Evolutionary conservation across 2,888 invertebrate genomes (phyloP), one percentile per base, ranked within the genome.

Genomic region (Merodon equestris): DNA sequence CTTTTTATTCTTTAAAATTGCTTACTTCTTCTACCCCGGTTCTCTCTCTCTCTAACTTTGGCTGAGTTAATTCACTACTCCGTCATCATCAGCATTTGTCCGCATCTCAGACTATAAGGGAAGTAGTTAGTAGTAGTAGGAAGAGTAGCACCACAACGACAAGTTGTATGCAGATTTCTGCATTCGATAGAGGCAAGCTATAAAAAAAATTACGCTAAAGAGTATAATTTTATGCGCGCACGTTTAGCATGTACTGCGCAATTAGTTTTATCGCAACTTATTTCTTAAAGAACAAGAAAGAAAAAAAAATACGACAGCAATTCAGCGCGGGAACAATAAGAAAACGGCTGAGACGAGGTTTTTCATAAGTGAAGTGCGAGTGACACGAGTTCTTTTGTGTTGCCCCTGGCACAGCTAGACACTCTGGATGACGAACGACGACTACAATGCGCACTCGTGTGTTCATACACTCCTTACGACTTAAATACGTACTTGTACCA

Each of bases 211-310:
- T 40, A 40, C n/a, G 40, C 10, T 3, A 10, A n/a, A 60, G 38
- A 61, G 68, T 63, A 58, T 76, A 72, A 81, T 75, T 75, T 81
- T 71, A 81, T 75, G 81, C 75, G 81, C 81, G 70, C 81, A 74
- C 81, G 81, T 81, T 81, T 81, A 71, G 14, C 81, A 71, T 75
- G 75, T 71, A 75, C 70, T 75, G 81, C 81, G 81, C 81, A 81
- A 81, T 81, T 81, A 81, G 75, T 81, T 81, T 81, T 81, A 81
- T 81, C 81, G 75, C 75, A 71, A 56, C 70, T 81, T 79, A 68
- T 79, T 74, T 73, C 50, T 54, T 40, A 40, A 61, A 54, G 18
- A 53, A 36, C 38, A 68, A 45, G 64, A 63, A n/a, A n/a, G n/a
- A n/a, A n/a, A n/a, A n/a, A n/a, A n/a, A n/a, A n/a, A n/a, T n/a